Evolutionary conservation across 2,113 vertebrate genomes (phyloP).

Genomic region (Catharus minimus): DNA sequence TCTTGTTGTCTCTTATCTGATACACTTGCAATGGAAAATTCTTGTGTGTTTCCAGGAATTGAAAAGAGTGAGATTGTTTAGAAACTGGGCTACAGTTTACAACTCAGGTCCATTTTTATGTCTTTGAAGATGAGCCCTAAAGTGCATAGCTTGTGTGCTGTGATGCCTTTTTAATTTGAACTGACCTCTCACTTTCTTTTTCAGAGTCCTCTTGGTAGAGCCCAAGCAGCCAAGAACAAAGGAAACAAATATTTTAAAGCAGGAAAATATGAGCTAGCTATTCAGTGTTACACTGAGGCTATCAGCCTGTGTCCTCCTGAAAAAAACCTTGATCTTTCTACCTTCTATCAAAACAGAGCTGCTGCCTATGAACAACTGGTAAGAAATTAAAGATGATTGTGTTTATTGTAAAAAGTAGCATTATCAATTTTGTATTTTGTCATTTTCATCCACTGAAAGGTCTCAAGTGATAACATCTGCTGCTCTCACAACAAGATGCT

Average conservation of each 20-base stretch:
- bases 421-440: background rate
- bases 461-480: background rate
- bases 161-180: background rate
- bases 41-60: background rate
- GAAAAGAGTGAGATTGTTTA: background rate
- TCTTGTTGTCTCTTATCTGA: background rate
- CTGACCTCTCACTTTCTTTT: constrained; percentile 3
- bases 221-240: constrained; percentile 96
- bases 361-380: constrained; percentile 97
- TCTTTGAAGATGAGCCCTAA: background rate
- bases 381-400: constrained; percentile 43
- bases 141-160: background rate
- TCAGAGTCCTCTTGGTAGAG: constrained; percentile 92
- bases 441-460: background rate
- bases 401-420: background rate
- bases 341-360: constrained; percentile 98
- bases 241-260: constrained; percentile 99
- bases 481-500: background rate
- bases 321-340: constrained; percentile 92
- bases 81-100: background rate
- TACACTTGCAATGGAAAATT: background rate
- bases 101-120: background rate
- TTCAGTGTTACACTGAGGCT: constrained; percentile 97
- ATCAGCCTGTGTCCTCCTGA: constrained; percentile 91
- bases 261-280: constrained; percentile 93